A percentile compares a stretch with the other conserved stretches of the same genome.
Evolutionary conservation across 2,888 invertebrate species (phyloP).

Genomic region (Andrena trimmerana): DNA sequence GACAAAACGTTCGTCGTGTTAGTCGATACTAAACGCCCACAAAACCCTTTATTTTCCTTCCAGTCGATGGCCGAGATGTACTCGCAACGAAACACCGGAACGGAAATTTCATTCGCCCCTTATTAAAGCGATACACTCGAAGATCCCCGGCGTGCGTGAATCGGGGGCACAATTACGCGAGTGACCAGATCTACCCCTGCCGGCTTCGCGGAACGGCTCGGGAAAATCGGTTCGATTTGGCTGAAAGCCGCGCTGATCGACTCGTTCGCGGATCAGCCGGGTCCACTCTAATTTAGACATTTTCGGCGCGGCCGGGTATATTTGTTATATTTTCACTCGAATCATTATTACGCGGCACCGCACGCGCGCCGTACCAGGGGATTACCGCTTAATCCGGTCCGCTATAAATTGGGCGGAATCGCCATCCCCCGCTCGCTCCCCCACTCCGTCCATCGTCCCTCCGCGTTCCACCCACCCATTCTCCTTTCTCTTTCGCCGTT

Average conservation of each 20-base stretch:
- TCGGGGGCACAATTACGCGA: constrained; percentile 59
- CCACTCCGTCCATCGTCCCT: not conserved
- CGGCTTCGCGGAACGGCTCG: not conserved
- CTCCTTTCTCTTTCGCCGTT: not conserved
- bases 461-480: not conserved
- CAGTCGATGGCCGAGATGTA: no score
- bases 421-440: constrained; percentile 39
- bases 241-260: constrained; percentile 65
- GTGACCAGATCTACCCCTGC: constrained; percentile 34
- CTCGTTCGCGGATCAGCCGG: constrained; percentile 63
- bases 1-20: no score
- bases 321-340: constrained; percentile 78
- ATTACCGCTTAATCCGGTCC: constrained; percentile 78
- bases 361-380: constrained; percentile 70
- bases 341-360: constrained; percentile 78
- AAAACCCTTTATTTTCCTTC: no score
- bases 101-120: no score
- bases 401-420: constrained; percentile 80
- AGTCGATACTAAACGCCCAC: no score
- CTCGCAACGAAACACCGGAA: no score
- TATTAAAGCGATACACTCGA: constrained; percentile 41
- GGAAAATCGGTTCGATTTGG: constrained; percentile 66
- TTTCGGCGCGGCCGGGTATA: constrained; percentile 64
- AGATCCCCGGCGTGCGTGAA: constrained; percentile 45
- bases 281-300: constrained; percentile 76